Base-by-base conservation (phyloP, 2,797 vertebrate genomes). In the Molothrus ater region DNA sequence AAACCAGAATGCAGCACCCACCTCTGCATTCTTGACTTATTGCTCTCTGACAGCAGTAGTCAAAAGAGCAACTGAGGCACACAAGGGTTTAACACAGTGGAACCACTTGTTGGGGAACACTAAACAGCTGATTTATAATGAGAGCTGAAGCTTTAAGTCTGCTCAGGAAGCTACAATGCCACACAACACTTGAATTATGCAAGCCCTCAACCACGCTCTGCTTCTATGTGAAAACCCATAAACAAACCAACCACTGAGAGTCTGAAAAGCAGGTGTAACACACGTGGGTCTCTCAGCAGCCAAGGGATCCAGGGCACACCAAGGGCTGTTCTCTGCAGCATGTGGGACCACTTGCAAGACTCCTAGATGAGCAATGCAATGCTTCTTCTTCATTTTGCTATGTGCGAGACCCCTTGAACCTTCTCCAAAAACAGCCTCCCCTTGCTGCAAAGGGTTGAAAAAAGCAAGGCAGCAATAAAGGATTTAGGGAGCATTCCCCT, bases 341-440 rank as follows among this genome's bases (percentile, higher is more conserved):
- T 12, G 21, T 5, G 21, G 2, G 7, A 81, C 34, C 31, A 17
- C 42, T 60, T 50, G 40, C 36, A 24, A 48, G 57, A 10, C 31
- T 76, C 74, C 21, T n/a, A 10, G 0, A 4, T 8, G 22, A 38
- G 38, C 6, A 4, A 47, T 3, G 13, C 20, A 57, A 61, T 0
- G 0, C 17, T 50, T 43, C 61, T 60, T 38, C 50, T 51, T 18
- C 12, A 9, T 57, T 69, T 59, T 22, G 22, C 43, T 42, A 11
- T 3, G 0, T 24, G 38, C 34, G n/a, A 56, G 11, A 15, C 2
- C 15, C 28, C 64, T 74, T 32, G 40, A 50, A 86, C n/a, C 54
- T 65, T 57, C 47, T n/a, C 48, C 17, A 15, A 10, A 31, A 56
- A 21, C 48, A 60, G 31, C 43, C 43, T 86, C 10, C 16, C 26